Evolutionary conservation across 2,113 vertebrate genomes (phyloP).

Genomic region (Columba livia): DNA sequence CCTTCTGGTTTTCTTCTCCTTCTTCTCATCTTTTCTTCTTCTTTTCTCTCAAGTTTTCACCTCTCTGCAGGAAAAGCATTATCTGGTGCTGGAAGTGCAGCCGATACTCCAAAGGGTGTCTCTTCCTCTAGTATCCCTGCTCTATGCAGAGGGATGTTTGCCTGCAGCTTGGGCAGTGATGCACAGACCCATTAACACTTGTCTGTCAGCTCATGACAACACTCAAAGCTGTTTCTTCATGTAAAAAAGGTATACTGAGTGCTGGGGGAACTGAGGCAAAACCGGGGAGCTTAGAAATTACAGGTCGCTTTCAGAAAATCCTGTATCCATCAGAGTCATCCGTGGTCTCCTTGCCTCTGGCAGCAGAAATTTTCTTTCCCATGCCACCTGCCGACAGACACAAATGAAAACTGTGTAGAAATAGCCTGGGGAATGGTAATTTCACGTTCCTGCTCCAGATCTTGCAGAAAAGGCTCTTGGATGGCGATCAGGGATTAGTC

Average conservation of each 20-base stretch:
- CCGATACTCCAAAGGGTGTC: not conserved
- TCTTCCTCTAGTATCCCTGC: not conserved
- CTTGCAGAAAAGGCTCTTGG: conserved; percentile 4
- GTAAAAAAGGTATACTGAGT: not conserved
- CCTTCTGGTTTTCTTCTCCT: not conserved
- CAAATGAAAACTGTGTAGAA: conserved; percentile 6
- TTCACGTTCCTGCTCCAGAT: conserved; percentile 20
- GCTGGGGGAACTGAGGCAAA: not conserved
- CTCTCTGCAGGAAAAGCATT: not conserved
- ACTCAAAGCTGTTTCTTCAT: not conserved
- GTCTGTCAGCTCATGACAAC: not conserved
- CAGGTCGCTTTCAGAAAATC: not conserved
- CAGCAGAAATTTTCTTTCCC: not conserved
- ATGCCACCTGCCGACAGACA: conserved; percentile 5
- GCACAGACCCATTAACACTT: not conserved
- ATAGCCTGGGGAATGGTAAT: conserved; percentile 31
- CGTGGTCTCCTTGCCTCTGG: not conserved
- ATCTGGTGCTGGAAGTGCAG: not conserved
- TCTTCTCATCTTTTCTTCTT: not conserved
- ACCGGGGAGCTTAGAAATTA: not conserved
- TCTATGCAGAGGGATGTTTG: not conserved
- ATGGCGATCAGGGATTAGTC: not conserved
- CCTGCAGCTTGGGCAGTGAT: not conserved
- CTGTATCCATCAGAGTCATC: not conserved
- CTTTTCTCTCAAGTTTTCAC: not conserved